phyloP scores from a whole-genome alignment of 2,888 invertebrate species.

The Vanessa cardui region DNA sequence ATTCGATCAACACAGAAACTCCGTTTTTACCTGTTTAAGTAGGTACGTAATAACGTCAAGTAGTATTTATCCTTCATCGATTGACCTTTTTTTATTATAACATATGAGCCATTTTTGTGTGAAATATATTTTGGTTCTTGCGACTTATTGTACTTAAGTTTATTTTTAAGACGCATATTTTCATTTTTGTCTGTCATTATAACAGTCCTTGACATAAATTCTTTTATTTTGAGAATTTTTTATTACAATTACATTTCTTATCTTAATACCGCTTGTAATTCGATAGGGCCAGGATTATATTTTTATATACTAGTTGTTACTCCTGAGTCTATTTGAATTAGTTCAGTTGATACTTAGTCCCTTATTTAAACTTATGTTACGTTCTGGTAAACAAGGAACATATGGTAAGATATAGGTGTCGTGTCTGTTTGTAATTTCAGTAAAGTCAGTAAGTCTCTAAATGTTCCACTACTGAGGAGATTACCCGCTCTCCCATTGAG shows the following conservation, averaged over 20 bases:
- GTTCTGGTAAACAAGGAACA: no score
- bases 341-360: no score
- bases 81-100: background rate
- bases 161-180: background rate
- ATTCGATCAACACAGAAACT: background rate
- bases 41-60: background rate
- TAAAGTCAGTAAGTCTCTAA: no score
- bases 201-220: constrained; percentile 6
- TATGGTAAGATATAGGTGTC: no score
- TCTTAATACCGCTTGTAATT: background rate
- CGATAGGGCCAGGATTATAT: background rate
- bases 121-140: no score
- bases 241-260: background rate
- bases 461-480: no score
- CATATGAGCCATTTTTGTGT: no score
- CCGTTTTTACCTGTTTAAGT: background rate
- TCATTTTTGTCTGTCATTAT: background rate
- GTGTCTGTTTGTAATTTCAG: no score
- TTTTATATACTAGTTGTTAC: background rate
- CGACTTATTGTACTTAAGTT: background rate
- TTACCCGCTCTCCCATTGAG: no score
- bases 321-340: no score
- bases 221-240: background rate
- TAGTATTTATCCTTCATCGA: background rate
- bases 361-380: no score